Percentiles rank a stretch among this genome's conserved stretches.
Conservation (phyloP, 2,888 invertebrate genomes). For the Galerucella nymphaeae region DNA sequence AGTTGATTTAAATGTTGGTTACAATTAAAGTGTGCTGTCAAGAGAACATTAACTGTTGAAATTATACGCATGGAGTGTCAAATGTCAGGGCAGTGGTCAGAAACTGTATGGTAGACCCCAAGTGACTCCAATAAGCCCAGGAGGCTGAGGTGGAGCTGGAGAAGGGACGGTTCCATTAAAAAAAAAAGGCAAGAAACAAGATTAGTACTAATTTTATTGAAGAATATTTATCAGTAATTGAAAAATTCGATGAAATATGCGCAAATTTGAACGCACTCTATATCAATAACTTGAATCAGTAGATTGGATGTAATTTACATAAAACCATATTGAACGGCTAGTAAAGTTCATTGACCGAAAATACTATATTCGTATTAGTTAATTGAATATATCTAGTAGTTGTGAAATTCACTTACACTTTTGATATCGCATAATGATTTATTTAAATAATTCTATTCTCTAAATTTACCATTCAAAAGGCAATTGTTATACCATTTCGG, state of each 20-base stretch:
- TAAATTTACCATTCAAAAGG: conserved; percentile 1
- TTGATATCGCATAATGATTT: conserved; percentile 29
- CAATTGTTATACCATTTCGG: conserved; percentile 4
- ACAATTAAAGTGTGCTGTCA: no score
- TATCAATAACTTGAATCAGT: neutral
- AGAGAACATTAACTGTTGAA: no score
- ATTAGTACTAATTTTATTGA: no score
- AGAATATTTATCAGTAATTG: neutral
- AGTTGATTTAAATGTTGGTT: no score
- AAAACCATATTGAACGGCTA: conserved; percentile 33
- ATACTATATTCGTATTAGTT: conserved; percentile 43
- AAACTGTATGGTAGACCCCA: no score
- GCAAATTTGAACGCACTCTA: neutral
- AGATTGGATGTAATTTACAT: conserved; percentile 41
- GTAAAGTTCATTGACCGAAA: conserved; percentile 41
- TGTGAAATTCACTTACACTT: conserved; percentile 18
- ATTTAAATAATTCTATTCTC: conserved; percentile 3
- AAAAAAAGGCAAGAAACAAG: no score
- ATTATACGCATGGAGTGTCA: no score
- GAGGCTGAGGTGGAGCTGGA: no score
- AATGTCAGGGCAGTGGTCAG: no score
- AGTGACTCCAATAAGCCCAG: no score
- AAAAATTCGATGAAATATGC: neutral
- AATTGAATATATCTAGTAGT: conserved; percentile 24
- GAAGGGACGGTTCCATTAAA: no score